Evolutionary conservation across 2,888 invertebrate genomes (phyloP).

Genomic region (Perizoma affinitatum): DNA sequence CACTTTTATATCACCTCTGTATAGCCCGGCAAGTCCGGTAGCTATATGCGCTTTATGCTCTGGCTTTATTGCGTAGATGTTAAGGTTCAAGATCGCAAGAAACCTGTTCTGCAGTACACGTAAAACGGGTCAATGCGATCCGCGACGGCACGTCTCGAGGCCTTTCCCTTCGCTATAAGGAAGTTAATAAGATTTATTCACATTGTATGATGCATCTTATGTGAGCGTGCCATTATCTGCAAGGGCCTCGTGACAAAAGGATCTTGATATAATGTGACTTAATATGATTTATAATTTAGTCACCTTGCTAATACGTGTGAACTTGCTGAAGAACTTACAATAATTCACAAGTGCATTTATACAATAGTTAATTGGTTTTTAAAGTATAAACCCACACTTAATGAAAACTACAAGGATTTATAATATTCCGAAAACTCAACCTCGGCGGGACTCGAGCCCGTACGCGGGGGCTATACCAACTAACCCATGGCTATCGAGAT

Average conservation of each 20-base stretch:
- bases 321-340: not conserved
- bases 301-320: not conserved
- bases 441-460: no score
- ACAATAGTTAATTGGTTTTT: no score
- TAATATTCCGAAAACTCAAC: no score
- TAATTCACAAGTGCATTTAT: no score
- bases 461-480: no score
- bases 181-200: slow-evolving; percentile 56
- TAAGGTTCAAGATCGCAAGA: slow-evolving; percentile 33
- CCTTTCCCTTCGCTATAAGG: slow-evolving; percentile 61
- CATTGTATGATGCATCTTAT: slow-evolving; percentile 39
- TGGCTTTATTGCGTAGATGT: slow-evolving; percentile 23
- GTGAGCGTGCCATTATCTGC: slow-evolving; percentile 31
- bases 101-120: slow-evolving; percentile 33
- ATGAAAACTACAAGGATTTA: no score
- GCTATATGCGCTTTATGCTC: not conserved
- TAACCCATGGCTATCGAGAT: no score
- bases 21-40: slow-evolving; percentile 4
- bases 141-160: slow-evolving; percentile 59
- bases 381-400: no score
- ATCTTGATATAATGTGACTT: slow-evolving; percentile 23
- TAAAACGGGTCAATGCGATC: slow-evolving; percentile 69
- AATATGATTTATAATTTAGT: not conserved
- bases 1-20: slow-evolving; percentile 34
- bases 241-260: slow-evolving; percentile 23